A percentile compares a stretch with the other conserved stretches of the same genome.
Evolutionary conservation across 2,113 vertebrate genomes (phyloP).

Genomic region (Catharus bicknelli): DNA sequence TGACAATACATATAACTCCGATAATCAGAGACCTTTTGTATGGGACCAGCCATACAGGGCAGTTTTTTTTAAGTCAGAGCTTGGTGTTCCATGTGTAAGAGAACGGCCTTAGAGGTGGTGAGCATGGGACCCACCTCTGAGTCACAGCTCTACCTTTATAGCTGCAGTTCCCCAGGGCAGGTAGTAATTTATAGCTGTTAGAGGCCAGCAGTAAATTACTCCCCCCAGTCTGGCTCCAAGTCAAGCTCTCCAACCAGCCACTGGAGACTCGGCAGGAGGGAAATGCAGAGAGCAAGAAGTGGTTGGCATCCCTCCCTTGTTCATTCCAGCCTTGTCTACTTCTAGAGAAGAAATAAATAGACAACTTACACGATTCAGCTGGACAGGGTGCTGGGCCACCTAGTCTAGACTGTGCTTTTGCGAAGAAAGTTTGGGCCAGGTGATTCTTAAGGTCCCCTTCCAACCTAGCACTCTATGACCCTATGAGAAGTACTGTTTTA

Average conservation of each 20-base stretch:
- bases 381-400: not conserved
- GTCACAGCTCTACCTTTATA: not conserved
- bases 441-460: not conserved
- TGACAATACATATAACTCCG: rapidly evolving
- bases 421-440: not conserved
- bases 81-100: rapidly evolving
- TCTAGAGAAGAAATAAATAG: not conserved
- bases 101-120: not conserved
- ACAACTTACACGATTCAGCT: not conserved
- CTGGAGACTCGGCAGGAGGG: not conserved
- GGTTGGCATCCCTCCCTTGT: not conserved
- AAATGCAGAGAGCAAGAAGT: not conserved
- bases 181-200: not conserved
- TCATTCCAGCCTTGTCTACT: not conserved
- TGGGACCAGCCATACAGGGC: not conserved
- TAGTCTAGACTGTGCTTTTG: not conserved
- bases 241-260: not conserved
- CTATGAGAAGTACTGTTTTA: not conserved
- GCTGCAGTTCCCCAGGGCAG: not conserved
- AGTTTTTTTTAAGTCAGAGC: not conserved
- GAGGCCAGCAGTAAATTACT: slow-evolving; percentile 14
- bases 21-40: not conserved
- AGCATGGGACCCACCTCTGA: not conserved
- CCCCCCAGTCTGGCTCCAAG: not conserved
- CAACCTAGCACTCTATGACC: not conserved